Percentiles rank a stretch among this genome's conserved stretches.
Conservation (phyloP, 2,113 vertebrate species). For the Tonatia bakeri region DNA sequence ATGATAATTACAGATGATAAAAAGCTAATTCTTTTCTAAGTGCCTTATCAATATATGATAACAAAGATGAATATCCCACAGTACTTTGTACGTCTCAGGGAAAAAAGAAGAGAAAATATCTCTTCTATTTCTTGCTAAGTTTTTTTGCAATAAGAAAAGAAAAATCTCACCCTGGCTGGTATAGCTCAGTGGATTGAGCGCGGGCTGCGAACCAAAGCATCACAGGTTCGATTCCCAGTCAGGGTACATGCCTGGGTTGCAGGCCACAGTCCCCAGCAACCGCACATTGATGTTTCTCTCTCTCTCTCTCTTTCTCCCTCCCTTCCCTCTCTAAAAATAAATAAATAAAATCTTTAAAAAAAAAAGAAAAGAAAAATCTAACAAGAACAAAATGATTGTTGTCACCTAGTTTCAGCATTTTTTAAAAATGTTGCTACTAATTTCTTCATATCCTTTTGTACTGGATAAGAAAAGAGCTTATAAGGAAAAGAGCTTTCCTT, state of each 20-base stretch:
- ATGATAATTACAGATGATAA: slow-evolving; percentile 25
- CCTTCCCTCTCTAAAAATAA: too few relatives aligned
- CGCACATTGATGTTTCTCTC: too few relatives aligned
- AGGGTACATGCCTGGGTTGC: too few relatives aligned
- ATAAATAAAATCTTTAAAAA: too few relatives aligned
- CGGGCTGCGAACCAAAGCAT: too few relatives aligned
- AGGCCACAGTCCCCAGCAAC: too few relatives aligned
- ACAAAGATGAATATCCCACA: slow-evolving; percentile 23
- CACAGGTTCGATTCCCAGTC: too few relatives aligned
- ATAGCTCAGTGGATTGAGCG: too few relatives aligned
- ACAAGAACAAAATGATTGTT: background rate
- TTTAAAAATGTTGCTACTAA: background rate
- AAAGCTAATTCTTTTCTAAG: slow-evolving; percentile 18
- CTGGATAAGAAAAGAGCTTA: background rate
- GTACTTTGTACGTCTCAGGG: slow-evolving; percentile 29
- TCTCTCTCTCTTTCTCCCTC: too few relatives aligned
- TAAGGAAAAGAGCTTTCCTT: too few relatives aligned
- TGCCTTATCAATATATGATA: slow-evolving; percentile 46
- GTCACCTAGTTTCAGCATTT: background rate
- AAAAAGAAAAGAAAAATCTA: background rate
- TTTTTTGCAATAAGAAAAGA: background rate
- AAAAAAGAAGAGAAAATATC: background rate
- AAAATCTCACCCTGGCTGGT: too few relatives aligned
- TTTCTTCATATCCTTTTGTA: background rate
- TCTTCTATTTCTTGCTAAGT: background rate